A percentile compares a stretch with the other conserved stretches of the same genome.
These are phyloP conservation scores for Acanthacorydalis orientalis DNA, from an alignment of 2,888 invertebrate genomes.

Conservation along the genomic window DNA sequence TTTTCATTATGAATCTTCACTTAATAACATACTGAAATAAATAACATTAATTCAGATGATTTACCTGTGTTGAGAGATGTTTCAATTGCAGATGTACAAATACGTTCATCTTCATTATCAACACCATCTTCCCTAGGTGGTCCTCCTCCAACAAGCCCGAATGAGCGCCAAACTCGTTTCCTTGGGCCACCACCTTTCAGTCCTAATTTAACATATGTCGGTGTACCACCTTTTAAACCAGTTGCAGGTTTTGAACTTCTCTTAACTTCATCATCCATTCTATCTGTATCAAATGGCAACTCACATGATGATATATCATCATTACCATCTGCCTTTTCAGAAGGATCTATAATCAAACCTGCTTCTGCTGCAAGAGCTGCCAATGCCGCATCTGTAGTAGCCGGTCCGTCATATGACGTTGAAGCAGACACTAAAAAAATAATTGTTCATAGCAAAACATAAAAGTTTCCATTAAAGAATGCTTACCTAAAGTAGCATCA, in stretches of 20 bases:
- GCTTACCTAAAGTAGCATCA: conserved; percentile 32
- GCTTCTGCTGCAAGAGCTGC: conserved; percentile 45
- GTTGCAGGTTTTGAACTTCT: conserved; percentile 6
- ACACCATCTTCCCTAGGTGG: neutral
- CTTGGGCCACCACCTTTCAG: conserved; percentile 22
- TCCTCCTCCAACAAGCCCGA: conserved; percentile 14
- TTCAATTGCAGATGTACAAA: too few relatives aligned
- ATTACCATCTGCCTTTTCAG: conserved; percentile 12
- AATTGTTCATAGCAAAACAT: neutral
- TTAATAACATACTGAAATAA: too few relatives aligned
- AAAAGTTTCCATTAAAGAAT: neutral
- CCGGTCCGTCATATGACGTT: conserved; percentile 36
- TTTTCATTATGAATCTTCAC: too few relatives aligned
- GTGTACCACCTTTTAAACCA: conserved; percentile 20
- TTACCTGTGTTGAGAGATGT: too few relatives aligned
- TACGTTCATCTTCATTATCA: too few relatives aligned
- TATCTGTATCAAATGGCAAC: neutral
- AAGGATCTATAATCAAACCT: conserved; percentile 34
- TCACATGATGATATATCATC: conserved; percentile 9
- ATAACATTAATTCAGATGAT: too few relatives aligned
- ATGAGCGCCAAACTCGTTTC: conserved; percentile 12
- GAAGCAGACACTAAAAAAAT: conserved; percentile 21
- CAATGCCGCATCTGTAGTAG: conserved; percentile 41
- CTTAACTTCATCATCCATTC: conserved; percentile 6
- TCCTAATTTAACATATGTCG: conserved; percentile 14